Evolutionary conservation across 2,888 invertebrate genomes (phyloP), one percentile per base, ranked within the genome.

Genomic region (Drosophila nr. perissopoda): DNA sequence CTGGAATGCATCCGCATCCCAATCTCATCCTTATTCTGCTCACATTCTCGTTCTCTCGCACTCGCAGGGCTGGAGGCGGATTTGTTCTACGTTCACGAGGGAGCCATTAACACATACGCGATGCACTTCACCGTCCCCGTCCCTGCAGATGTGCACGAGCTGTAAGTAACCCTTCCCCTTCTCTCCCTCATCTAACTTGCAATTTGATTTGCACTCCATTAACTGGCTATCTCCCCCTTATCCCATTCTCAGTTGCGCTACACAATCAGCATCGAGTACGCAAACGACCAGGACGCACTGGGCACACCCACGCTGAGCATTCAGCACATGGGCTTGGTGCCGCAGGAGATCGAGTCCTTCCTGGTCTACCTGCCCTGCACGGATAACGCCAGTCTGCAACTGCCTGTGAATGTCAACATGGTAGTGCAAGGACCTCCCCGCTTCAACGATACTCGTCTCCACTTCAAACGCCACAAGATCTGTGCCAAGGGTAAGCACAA

Each of bases 391-490:
- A 96, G 95, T 83, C 97, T 97, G 18, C 97, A 98, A 93, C 96
- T 98, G 78, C 95, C 96, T 73, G 96, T 98, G 76, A 95, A 95
- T 73, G 95, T 98, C 91, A 96, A 97, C 91, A 94, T 98, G 83
- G 96, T 97, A 91, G 96, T 98, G 82, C 96, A 96, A 48, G 95
- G 96, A 0, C 95, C 95, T 16, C 95, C 95, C 72, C 94, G 95
- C 18, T 95, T 96, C 92, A 95, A 96, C 91, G 95, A 96, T 88
- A 96, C 96, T 11, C 94, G 94, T 79, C 94, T 98, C 69, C 95
- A 96, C 82, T 96, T 98, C 94, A 96, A 96, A 90, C 94, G 98
- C 79, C 97, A 97, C 93, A 98, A 97, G 94, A 97, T 97, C 87
- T 98, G 98, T 92, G 94, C 96, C 76, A 96, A 96, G 95, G 96